Evolutionary conservation across 2,797 vertebrate species (phyloP), one percentile per base, ranked within the genome.

Genomic region (Brachymystax lenok): DNA sequence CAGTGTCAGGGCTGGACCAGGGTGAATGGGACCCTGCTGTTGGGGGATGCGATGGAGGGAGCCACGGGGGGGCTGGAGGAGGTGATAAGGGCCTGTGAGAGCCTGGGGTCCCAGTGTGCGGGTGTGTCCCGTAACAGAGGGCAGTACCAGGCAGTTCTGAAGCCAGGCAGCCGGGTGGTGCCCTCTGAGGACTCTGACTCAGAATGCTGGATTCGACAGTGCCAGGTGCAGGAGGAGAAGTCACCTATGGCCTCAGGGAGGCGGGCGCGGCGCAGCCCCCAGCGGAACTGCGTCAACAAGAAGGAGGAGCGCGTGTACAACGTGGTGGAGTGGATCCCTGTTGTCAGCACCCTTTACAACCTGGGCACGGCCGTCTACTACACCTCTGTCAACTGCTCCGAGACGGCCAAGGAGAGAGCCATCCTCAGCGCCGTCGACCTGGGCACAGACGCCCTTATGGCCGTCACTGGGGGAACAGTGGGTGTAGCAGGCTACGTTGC

Each of bases 321-420:
- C 0, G 90, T 96, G 21, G 67, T 96, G 83, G 90, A 88, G 71
- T 95, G 94, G 94, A 89, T 98, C 72, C 97, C 97, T 0, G 91
- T 40, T 0, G 92, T 97, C 77, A 95, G 94, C 88, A 92, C 93
- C 1, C 94, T 94, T 81, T 98, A 98, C 86, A 97, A 93, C 86
- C 83, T 97, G 0, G 97, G 95, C 74, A 96, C 96, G 4, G 96
- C 96, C 7, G 74, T 98, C 66, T 99, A 97, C 80, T 98, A 96
- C 0, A 95, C 95, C 61, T 90, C 94, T 1, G 88, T 95, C 78
- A 94, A 95, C 84, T 98, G 97, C 86, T 79, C 87, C 0, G 91
- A 90, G 3, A 81, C 83, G 3, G 97, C 97, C 28, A 95, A 95
- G 78, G 86, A 93, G 67, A 92, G 97, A 70, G 96, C 95, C 12